phyloP scores from a whole-genome alignment of 2,113 vertebrate species.

The Tachysurus vachellii region DNA sequence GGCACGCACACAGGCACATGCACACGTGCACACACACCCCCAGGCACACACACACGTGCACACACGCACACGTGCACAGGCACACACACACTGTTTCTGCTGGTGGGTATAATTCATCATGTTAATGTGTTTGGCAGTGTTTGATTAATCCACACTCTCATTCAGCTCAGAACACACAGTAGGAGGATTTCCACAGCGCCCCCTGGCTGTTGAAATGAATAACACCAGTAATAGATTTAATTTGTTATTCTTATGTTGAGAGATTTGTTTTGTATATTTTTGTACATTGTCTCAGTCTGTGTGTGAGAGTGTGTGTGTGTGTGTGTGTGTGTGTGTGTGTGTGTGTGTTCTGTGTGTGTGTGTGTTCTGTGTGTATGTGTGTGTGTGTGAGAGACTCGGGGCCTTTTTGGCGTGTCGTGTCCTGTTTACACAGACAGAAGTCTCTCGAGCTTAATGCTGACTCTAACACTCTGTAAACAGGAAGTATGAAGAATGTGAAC shows the following conservation, averaged over 20 bases:
- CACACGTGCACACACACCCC: not conserved
- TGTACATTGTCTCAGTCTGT: not conserved
- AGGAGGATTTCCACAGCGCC: conserved; percentile 40
- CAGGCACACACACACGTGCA: not conserved
- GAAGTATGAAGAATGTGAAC: conserved; percentile 59
- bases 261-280: not conserved
- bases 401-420: not conserved
- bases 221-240: not conserved
- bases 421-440: not conserved
- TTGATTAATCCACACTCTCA: conserved; percentile 65
- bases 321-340: not conserved
- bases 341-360: too few species aligned
- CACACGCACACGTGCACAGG: conserved; percentile 1
- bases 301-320: not conserved
- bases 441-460: not conserved
- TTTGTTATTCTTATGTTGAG: not conserved
- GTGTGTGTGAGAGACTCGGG: not conserved
- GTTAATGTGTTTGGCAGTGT: conserved; percentile 23
- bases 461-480: conserved; percentile 63
- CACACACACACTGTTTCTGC: conserved; percentile 16
- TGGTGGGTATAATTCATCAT: not conserved
- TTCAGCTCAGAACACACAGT: conserved; percentile 52
- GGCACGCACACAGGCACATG: not conserved
- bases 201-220: conserved; percentile 50
- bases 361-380: not conserved